Evolutionary conservation across 2,888 invertebrate genomes (phyloP), one percentile per base, ranked within the genome.

Genomic region (Zygaena filipendulae): DNA sequence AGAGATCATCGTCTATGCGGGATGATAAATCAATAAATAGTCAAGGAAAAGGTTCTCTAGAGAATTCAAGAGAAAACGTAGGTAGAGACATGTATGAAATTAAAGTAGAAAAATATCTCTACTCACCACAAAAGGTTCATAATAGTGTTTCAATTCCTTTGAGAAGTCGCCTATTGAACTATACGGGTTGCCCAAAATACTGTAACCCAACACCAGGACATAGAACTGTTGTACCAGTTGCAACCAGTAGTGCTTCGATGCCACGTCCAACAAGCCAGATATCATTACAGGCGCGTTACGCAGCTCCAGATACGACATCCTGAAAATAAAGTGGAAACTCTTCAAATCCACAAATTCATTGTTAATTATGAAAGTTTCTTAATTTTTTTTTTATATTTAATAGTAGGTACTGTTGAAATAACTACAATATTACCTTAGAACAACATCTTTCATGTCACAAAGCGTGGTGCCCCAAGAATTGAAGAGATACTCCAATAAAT

Each of bases 181-280:
- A 52, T 90, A 91, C 0, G 91, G 90, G 67, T 92, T 92, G 4
- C 91, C 90, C 11, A 92, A 80, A 13, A 92, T 88, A 48, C 91
- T 90, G 18, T 90, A 68, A 0, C 91, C 91, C 10, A 91, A 69
- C 1, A 92, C 86, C 36, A 90, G 77, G 1, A 91, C 91, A 48
- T 92, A 90, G 53, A 90, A 87, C 63, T 92, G 92, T 52, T 91
- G 91, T 30, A 90, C 74, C 39, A 90, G 74, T 59, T 91, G 90
- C 13, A 85, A 82, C 49, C 82, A 82, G 51, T 88, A 88, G 59
- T 90, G 88, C 3, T 84, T 79, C 22, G 81, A 77, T 1, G 88
- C 77, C 33, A 84, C 81, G 4, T 71, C 63, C 18, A 81, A 23
- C 13, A 87, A 66, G 21, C 82, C 74, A 3, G 60, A 46, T 11